Base-by-base conservation (phyloP, 2,888 invertebrate species). In the Drosophila mimetica region DNA sequence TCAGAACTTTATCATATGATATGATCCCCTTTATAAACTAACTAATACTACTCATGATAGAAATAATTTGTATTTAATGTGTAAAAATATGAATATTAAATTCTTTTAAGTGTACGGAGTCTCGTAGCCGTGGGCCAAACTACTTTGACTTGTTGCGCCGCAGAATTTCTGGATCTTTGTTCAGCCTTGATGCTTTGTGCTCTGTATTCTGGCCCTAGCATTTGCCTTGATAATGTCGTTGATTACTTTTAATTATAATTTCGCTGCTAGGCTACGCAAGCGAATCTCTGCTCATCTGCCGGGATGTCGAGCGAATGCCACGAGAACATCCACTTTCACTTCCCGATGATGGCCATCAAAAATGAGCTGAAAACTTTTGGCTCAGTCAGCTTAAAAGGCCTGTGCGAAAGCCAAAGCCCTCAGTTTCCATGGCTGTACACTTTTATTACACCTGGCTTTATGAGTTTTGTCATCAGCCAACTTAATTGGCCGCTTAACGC, bases 171-270 rank as follows among this genome's bases (percentile, higher is more conserved):
- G 50, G 60, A 20, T 61, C 59, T 47, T 79, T 28, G 42, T 20
- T 25, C 41, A 14, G 60, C 42, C 42, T 52, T 51, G 37, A 1
- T 11, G 59, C 65, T 65, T 65, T 66, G 61, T 54, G 55, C 30
- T 44, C 16, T n/a, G 37, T 2, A 41, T 59, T 58, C 51, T 63
- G 65, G 69, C 77, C 65, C 64, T 61, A 59, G 71, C 79, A 83
- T 83, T 79, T 81, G 55, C 72, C 84, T 77, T 82, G 75, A 77
- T 79, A 86, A 84, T 84, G 84, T 77, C 81, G 79, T 75, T 83
- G 83, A 83, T 83, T 80, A 86, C 86, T 86, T 83, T 83, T 83
- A 83, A 86, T 83, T 83, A 83, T 74, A 86, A 84, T 75, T 81
- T 75, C 42, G 84, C 81, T 86, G 81, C 83, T 83, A 79, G 77